Evolutionary conservation across 2,113 vertebrate genomes (phyloP), one percentile per base, ranked within the genome.

Genomic region (Pogonocichla stellata): DNA sequence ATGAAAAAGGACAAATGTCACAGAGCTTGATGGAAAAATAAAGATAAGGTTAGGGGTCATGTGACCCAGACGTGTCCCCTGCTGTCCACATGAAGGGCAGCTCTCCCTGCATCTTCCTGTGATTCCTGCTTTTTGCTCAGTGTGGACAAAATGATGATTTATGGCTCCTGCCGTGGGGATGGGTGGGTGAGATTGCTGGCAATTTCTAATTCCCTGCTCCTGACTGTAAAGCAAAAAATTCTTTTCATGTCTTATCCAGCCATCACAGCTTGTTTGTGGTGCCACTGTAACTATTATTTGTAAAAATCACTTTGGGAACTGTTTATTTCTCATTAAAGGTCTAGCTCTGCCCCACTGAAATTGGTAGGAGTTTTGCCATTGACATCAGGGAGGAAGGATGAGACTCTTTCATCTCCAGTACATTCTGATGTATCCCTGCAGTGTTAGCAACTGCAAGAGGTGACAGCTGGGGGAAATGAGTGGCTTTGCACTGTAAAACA

Each of bases 11-110:
- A 96, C 91, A 94, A 96, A 96, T 97, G 93, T 97, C 96, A 97
- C 91, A 92, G 90, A 92, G 92, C 91, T 87, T 94, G 96, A 95
- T 97, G 96, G 91, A 91, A 89, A 96, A 89, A 94, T 94, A 96
- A 96, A 96, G 95, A 96, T 92, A 93, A 96, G 98, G 96, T 97
- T 96, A 95, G 93, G 92, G 97, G 97, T 96, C 91, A 93, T 67
- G 56, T 96, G 96, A 96, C 96, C 92, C 85, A 95, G 81, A 96
- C 69, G 40, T 86, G 78, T 96, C 91, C 92, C 96, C 93, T 95
- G 95, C 96, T 97, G 96, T 93, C 96, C 95, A 74, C 92, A 82
- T 97, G 95, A 96, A 97, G 98, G 96, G 94, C 85, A 24, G 77
- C 96, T 96, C 86, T 90, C 86, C 88, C 86, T 34, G 77, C 58